phyloP scores from a whole-genome alignment of 2,888 invertebrate species.

The Erebia epiphron region DNA sequence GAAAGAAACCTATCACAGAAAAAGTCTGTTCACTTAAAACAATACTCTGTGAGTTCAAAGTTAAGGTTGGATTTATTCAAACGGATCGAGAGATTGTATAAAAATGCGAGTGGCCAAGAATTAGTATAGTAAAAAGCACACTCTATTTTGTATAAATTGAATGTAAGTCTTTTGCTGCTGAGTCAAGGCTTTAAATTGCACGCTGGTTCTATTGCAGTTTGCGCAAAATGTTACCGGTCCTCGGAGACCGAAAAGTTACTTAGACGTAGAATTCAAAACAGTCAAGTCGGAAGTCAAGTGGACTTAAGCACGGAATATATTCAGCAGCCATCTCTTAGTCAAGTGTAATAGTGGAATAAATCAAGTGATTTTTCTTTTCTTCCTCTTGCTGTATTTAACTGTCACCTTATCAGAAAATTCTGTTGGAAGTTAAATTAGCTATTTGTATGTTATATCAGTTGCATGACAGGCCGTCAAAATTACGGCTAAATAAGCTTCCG shows the following conservation, averaged over 20 bases:
- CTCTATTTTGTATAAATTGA: conserved; percentile 46
- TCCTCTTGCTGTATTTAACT: conserved; percentile 8
- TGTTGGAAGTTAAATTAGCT: neutral
- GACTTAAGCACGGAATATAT: conserved; percentile 68
- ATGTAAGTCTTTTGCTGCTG: conserved; percentile 45
- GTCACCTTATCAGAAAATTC: conserved; percentile 2
- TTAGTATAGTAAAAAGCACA: conserved; percentile 74
- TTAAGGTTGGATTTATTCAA: conserved; percentile 47
- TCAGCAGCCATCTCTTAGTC: conserved; percentile 52
- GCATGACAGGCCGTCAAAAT: too few relatives aligned
- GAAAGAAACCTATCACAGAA: conserved; percentile 63
- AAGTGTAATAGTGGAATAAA: conserved; percentile 51
- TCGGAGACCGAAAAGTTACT: conserved; percentile 56
- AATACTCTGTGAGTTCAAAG: conserved; percentile 44
- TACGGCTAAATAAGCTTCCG: too few relatives aligned
- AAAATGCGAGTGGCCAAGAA: conserved; percentile 69
- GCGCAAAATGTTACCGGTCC: conserved; percentile 47
- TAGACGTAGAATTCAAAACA: conserved; percentile 69
- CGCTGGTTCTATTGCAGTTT: conserved; percentile 41
- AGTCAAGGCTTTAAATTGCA: conserved; percentile 52
- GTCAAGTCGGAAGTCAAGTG: conserved; percentile 62
- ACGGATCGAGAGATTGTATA: conserved; percentile 49
- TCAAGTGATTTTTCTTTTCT: conserved; percentile 26
- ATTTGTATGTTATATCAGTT: neutral
- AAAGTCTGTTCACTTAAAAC: conserved; percentile 45